Base-by-base conservation (phyloP, 2,113 vertebrate species). In the Pluvialis apricaria region DNA sequence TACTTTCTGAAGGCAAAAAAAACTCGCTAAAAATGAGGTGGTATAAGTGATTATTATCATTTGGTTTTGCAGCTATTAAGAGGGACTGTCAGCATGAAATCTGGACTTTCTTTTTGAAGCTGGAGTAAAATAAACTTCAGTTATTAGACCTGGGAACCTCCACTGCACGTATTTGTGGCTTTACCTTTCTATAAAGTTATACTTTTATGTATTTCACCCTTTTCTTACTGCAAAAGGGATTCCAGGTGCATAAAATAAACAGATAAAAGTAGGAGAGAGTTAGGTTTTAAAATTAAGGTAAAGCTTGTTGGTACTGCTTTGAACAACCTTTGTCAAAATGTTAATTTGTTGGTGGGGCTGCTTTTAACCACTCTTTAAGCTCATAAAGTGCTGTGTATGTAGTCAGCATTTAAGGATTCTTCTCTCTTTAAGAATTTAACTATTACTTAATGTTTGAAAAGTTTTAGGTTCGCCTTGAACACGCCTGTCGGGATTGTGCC, bases 281-380 rank as follows among this genome's bases (percentile, higher is more conserved):
- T 55, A 24, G 20, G 5, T 16, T 55, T 83, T 78, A 66, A 83
- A 91, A 66, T 60, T 22, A 66, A 62, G 21, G 16, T 58, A 70
- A 64, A 52, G 16, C 21, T 87, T 93, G 21, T 62, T 61, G 19
- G 3, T 75, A 32, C 15, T 72, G 31, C 44, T 76, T 91, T 89
- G 69, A 92, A 52, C 71, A 86, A 69, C 44, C 8, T 60, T 79
- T 79, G 40, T 82, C 16, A 55, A 62, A 82, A 60, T 18, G 38
- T 52, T 34, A 9, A 10, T 86, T 65, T 78, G 7, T 52, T 89
- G 28, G 13, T 86, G n/a, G 11, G 40, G 6, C 26, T 82, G 20
- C 57, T 95, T 93, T 94, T 69, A 87, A 58, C 40, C 68, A 13
- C 38, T 89, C 52, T 78, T 61, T 57, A 94, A 76, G 51, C 16